Evolutionary conservation across 2,888 invertebrate species (phyloP).

Genomic region (Hydrotaea cyrtoneurina): DNA sequence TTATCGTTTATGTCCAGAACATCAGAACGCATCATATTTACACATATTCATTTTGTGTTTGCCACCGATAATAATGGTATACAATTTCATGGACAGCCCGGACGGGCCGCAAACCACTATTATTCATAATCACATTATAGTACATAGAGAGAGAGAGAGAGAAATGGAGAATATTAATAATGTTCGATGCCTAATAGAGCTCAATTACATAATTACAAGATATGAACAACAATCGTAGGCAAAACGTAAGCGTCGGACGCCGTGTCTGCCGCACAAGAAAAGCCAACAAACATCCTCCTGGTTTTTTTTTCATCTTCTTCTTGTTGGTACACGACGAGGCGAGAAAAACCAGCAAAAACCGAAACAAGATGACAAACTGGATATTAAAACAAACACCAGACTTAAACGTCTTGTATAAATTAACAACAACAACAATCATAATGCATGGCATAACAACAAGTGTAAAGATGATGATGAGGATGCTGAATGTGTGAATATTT

Average conservation of each 20-base stretch:
- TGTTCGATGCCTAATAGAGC: constrained; percentile 58
- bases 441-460: background rate
- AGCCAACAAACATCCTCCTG: background rate
- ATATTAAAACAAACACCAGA: constrained; percentile 54
- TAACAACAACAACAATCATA: background rate
- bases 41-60: background rate
- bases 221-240: constrained; percentile 41
- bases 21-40: background rate
- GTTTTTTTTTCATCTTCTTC: no score
- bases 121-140: constrained; percentile 30
- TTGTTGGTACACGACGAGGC: constrained; percentile 28
- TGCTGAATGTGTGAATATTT: background rate
- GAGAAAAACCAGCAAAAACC: background rate
- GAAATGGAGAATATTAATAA: constrained; percentile 60
- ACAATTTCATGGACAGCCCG: background rate
- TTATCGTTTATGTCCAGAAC: constrained; percentile 22
- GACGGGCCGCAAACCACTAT: background rate
- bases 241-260: background rate
- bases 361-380: constrained; percentile 58
- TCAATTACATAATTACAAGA: constrained; percentile 66
- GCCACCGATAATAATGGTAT: background rate
- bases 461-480: background rate
- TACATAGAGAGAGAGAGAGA: constrained; percentile 36
- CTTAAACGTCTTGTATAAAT: background rate
- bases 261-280: background rate